Evolutionary conservation across 2,113 vertebrate genomes (phyloP).

Genomic region (Fregata magnificens): DNA sequence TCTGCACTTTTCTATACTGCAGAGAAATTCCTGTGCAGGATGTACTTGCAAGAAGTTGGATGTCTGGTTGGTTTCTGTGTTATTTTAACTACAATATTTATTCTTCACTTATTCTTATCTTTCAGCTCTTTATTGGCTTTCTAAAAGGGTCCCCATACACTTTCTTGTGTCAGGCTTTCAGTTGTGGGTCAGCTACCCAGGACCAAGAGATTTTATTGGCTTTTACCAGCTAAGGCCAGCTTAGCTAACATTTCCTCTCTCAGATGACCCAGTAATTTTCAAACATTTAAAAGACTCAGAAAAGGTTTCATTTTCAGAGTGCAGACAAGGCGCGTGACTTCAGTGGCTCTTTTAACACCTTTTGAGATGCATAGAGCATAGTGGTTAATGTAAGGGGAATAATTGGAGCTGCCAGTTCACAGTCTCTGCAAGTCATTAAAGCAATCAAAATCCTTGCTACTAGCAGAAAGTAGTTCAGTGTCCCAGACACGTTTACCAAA

Average conservation of each 20-base stretch:
- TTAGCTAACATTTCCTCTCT: background rate
- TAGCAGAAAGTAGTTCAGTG: background rate
- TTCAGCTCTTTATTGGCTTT: background rate
- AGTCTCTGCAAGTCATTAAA: background rate
- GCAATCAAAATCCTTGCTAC: background rate
- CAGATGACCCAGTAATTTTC: background rate
- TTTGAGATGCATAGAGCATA: background rate
- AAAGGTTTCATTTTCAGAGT: background rate
- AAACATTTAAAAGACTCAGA: background rate
- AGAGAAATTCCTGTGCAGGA: background rate
- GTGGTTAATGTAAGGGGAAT: background rate
- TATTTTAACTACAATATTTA: background rate
- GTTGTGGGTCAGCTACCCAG: background rate
- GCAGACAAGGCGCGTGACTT: background rate
- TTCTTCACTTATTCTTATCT: background rate
- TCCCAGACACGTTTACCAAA: background rate
- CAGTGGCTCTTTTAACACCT: background rate
- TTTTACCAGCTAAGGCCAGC: background rate
- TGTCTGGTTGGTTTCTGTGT: background rate
- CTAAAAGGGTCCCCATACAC: background rate
- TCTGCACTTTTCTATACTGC: background rate
- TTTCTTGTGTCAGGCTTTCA: background rate
- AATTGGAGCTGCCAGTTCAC: background rate
- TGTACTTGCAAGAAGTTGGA: background rate
- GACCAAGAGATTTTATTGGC: background rate